Evolutionary conservation across 2,113 vertebrate species (phyloP), one percentile per base, ranked within the genome.

Genomic region (Dascyllus trimaculatus): DNA sequence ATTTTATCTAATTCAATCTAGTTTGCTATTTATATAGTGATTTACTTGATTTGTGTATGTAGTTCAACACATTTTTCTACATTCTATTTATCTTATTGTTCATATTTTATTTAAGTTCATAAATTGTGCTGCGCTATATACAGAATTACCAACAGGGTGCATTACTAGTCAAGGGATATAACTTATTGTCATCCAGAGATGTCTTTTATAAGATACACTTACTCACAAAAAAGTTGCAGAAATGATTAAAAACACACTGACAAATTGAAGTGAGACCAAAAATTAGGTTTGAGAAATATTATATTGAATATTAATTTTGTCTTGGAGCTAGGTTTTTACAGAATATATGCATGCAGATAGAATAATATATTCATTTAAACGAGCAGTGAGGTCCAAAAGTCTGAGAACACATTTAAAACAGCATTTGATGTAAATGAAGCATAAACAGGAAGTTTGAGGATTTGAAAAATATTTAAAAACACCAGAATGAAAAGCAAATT

Each of bases 81-180:
- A 5, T 53, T 53, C 0, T 45, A 11, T 32, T 43, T 17, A 32
- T 51, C 1, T 56, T 38, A 18, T 1, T 1, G 29, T 57, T 61
- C 2, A 48, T 43, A 14, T 46, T 21, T 46, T 58, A 1, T n/a
- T 62, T 52, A 11, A 25, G 9, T 19, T 56, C 18, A 57, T 54
- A 10, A 57, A 64, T 35, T 57, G 25, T 59, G 51, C 56, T 35
- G 5, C 78, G 64, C n/a, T 15, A 46, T 84, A 46, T 53, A 68
- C 22, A 58, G 17, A 58, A 17, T 76, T 64, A 14, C 88, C 85
- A 91, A 86, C 61, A 91, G 89, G 71, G 78, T 65, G 81, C 84
- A 25, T 61, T 59, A 77, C 11, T 65, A 46, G 56, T 62, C 74
- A 60, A 86, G 38, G 32, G 76, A 74, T 25, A 29, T 24, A 8